These are phyloP conservation scores for Protomyctophum bolini DNA, from an alignment of 2,113 vertebrate genomes.

Conservation along the genomic window DNA sequence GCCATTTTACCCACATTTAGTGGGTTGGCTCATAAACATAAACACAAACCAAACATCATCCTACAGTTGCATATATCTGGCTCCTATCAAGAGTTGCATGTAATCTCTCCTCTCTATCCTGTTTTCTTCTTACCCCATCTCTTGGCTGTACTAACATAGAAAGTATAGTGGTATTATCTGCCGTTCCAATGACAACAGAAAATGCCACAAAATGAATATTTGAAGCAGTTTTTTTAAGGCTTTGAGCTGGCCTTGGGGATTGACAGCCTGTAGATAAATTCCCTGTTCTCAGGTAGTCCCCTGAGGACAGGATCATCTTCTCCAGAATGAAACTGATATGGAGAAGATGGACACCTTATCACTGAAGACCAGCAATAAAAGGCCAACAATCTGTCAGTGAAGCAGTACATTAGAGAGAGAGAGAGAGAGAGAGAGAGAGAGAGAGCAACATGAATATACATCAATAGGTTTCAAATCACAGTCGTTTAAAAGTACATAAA, in stretches of 20 bases:
- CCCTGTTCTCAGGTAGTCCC: conserved; percentile 1
- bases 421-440: conserved; percentile 10
- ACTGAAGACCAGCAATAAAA: conserved; percentile 10
- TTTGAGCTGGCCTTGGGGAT: conserved; percentile 1
- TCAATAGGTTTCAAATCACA: conserved; percentile 25
- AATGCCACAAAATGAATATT: not conserved
- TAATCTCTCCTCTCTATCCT: too few relatives aligned
- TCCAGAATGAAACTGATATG: conserved; percentile 45
- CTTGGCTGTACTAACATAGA: too few relatives aligned
- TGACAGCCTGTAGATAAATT: not conserved
- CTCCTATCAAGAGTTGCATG: too few relatives aligned
- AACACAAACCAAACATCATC: not conserved
- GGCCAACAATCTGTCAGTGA: conserved; percentile 41
- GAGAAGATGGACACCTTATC: conserved; percentile 43
- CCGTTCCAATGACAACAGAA: too few relatives aligned
- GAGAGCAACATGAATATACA: conserved; percentile 2
- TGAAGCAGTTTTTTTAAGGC: conserved; percentile 19
- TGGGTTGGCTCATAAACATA: not conserved
- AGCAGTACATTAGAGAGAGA: conserved; percentile 24
- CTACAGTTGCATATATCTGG: too few relatives aligned
- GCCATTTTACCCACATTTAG: not conserved
- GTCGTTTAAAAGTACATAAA: not conserved
- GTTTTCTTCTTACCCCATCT: too few relatives aligned
- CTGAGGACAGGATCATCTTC: conserved; percentile 32
- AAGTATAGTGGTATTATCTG: too few relatives aligned